These are phyloP conservation scores for Sebastes goodei DNA, from an alignment of 2,797 vertebrate genomes.

Conservation along the genomic window DNA sequence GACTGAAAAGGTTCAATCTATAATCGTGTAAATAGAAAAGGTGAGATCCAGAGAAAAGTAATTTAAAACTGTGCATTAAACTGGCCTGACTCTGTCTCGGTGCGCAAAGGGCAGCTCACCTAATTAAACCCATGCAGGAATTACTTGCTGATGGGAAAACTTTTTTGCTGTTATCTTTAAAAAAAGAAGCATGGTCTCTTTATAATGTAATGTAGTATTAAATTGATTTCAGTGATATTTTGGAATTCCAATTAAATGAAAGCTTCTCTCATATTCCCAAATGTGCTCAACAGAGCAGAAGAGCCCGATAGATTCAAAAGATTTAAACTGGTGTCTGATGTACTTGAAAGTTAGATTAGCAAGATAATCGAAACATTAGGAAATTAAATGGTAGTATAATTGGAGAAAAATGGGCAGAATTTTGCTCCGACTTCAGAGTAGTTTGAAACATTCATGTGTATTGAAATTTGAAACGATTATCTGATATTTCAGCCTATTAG, in stretches of 20 bases:
- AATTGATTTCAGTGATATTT: constrained; percentile 43
- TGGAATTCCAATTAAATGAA: constrained; percentile 24
- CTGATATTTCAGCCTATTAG: background rate
- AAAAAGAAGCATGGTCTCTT: background rate
- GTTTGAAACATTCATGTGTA: background rate
- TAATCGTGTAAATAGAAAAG: constrained; percentile 47
- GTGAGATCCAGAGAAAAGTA: constrained; percentile 45
- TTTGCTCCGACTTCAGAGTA: background rate
- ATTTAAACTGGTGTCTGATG: constrained; percentile 18
- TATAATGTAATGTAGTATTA: constrained; percentile 5
- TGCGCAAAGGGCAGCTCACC: constrained; percentile 39
- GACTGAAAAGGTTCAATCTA: constrained; percentile 54
- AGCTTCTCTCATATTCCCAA: constrained; percentile 7
- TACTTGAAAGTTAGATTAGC: constrained; percentile 15
- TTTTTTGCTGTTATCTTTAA: constrained; percentile 18
- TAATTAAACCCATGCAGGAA: constrained; percentile 50
- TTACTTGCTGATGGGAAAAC: constrained; percentile 28
- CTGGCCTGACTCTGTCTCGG: constrained; percentile 5
- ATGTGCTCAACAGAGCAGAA: background rate
- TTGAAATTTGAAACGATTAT: background rate
- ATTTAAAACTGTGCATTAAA: constrained; percentile 56
- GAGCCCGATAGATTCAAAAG: background rate
- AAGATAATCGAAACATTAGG: constrained; percentile 3
- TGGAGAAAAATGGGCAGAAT: background rate
- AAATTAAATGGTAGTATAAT: background rate